Evolutionary conservation across 35 echinoderm and acorn worm genomes (phyloP).

Genomic region (Diadema setosum): DNA sequence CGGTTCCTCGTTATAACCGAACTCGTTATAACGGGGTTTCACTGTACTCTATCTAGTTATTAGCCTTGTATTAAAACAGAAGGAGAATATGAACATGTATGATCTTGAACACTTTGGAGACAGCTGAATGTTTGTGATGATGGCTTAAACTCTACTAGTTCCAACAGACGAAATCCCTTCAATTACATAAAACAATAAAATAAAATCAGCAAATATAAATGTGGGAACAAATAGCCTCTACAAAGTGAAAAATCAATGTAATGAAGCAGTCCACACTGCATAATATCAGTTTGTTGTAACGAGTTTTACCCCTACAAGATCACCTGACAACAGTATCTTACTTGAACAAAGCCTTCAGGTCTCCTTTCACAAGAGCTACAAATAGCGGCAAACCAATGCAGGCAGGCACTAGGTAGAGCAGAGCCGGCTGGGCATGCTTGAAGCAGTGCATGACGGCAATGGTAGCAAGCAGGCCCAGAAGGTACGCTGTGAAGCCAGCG

Average conservation of each 20-base stretch:
- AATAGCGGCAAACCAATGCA: slow-evolving; percentile 88
- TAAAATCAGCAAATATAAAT: background rate
- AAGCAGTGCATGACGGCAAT: slow-evolving; percentile 98
- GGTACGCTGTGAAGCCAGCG: slow-evolving; percentile 74
- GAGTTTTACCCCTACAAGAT: background rate
- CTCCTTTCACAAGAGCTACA: slow-evolving; percentile 85
- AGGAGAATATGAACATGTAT: too few relatives aligned
- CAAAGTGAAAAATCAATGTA: background rate
- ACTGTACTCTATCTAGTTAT: too few relatives aligned
- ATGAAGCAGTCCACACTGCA: background rate
- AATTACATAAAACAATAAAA: background rate
- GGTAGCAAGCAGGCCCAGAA: slow-evolving; percentile 75
- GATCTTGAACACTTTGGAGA: too few relatives aligned
- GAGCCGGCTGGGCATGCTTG: slow-evolving; percentile 95
- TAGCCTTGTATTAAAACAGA: too few relatives aligned
- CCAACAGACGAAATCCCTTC: background rate
- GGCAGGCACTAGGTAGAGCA: slow-evolving; percentile 90
- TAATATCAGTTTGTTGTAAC: background rate
- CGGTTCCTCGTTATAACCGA: too few relatives aligned
- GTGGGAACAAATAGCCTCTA: background rate
- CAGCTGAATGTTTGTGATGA: too few relatives aligned
- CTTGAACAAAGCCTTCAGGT: slow-evolving; percentile 78
- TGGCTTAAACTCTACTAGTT: background rate
- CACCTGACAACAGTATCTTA: slow-evolving; percentile 49
- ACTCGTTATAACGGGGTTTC: too few relatives aligned